Evolutionary conservation across 1,140 invertebrate genomes (phyloP).

Genomic region (Choristoneura fumiferana): DNA sequence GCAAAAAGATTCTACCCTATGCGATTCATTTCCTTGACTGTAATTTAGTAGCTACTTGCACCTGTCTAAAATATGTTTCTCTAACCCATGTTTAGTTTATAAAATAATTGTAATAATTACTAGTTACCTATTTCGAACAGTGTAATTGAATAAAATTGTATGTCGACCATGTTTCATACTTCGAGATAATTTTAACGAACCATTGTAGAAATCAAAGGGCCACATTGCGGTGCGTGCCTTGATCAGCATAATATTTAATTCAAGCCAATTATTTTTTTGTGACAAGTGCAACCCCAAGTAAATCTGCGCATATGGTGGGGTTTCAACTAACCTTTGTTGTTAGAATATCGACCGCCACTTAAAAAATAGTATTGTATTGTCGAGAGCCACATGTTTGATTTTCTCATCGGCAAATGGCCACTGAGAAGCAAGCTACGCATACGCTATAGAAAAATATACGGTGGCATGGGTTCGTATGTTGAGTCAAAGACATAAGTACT

Average conservation of each 20-base stretch:
- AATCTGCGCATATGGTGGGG: constrained; percentile 48
- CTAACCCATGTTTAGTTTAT: no score
- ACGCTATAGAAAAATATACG: no score
- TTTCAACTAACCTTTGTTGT: constrained; percentile 31
- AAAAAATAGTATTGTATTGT: constrained; percentile 14
- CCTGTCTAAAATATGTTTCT: no score
- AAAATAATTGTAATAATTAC: no score
- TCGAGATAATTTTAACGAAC: constrained; percentile 59
- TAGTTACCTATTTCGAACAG: no score
- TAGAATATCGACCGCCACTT: constrained; percentile 16
- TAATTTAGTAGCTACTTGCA: no score
- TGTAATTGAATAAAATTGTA: no score
- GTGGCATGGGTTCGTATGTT: no score
- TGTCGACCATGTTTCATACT: constrained; percentile 2
- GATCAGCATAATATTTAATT: constrained; percentile 69
- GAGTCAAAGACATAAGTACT: no score
- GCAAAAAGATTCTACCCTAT: no score
- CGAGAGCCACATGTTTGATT: constrained; percentile 23
- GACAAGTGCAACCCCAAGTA: constrained; percentile 49
- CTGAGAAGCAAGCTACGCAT: no score
- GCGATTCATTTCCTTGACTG: no score
- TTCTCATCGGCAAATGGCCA: constrained; percentile 18
- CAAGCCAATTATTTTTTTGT: constrained; percentile 62
- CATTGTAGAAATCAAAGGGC: constrained; percentile 45
- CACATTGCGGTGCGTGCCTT: constrained; percentile 24